Evolutionary conservation across 2,888 invertebrate species (phyloP).

Genomic region (Crepidodera aurea): DNA sequence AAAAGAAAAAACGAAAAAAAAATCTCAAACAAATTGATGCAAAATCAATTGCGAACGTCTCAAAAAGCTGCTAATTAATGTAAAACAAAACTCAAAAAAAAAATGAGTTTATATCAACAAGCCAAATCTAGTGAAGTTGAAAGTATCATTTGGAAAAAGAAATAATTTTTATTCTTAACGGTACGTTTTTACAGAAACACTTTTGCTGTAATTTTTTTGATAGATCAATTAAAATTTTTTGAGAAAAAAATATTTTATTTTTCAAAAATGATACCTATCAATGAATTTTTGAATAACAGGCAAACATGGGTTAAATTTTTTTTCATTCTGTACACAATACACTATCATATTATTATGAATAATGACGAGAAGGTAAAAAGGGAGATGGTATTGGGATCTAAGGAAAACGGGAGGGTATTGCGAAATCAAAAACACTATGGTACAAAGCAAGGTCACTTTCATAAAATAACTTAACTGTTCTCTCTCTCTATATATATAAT

Average conservation of each 20-base stretch:
- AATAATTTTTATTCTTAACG: neutral
- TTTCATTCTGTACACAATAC: slow-evolving; percentile 52
- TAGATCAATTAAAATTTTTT: neutral
- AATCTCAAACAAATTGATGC: slow-evolving; percentile 36
- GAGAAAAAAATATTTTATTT: neutral
- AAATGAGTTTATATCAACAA: slow-evolving; percentile 32
- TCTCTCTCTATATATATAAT: slow-evolving; percentile 56
- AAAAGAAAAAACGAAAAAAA: slow-evolving; percentile 19
- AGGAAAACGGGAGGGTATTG: slow-evolving; percentile 43
- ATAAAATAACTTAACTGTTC: slow-evolving; percentile 68
- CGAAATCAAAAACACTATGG: slow-evolving; percentile 61
- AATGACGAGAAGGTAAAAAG: slow-evolving; percentile 37
- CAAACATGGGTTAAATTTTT: slow-evolving; percentile 47
- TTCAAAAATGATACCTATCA: neutral
- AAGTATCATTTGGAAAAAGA: neutral
- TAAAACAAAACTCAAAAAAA: slow-evolving; percentile 42
- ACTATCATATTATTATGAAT: slow-evolving; percentile 47
- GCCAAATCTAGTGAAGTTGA: slow-evolving; percentile 31
- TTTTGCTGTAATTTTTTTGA: neutral
- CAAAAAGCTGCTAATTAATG: slow-evolving; percentile 46
- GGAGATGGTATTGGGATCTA: slow-evolving; percentile 3
- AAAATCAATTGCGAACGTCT: slow-evolving; percentile 47
- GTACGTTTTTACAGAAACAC: neutral
- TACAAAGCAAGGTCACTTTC: slow-evolving; percentile 71
- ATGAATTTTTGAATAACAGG: slow-evolving; percentile 33